Conservation (phyloP, 1,140 invertebrate genomes). For the Mamestra configurata region DNA sequence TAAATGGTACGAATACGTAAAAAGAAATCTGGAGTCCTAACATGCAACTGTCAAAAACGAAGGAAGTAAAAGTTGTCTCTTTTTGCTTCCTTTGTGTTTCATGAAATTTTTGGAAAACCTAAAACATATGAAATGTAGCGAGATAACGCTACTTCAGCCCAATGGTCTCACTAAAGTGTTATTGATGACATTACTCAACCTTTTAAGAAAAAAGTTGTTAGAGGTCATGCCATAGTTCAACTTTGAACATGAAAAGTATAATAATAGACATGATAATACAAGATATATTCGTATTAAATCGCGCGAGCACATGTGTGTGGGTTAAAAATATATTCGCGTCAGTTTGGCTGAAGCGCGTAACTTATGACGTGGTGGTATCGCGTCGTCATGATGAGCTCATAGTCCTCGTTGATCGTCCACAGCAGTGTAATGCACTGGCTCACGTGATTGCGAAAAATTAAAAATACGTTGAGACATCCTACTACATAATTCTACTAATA, state of each 20-base stretch:
- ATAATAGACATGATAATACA: background rate
- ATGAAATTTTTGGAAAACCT: no score
- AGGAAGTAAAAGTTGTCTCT: no score
- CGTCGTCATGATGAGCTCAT: constrained; percentile 41
- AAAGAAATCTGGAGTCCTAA: no score
- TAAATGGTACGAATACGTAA: no score
- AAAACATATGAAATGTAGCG: no score
- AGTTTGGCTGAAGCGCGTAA: constrained; percentile 3
- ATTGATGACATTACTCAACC: no score
- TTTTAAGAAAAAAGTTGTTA: no score
- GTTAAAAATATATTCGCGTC: constrained; percentile 40
- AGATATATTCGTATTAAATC: background rate
- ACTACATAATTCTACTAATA: background rate
- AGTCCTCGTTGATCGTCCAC: background rate
- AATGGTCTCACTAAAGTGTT: no score
- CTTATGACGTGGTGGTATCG: background rate
- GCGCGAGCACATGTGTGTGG: background rate
- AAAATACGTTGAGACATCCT: background rate
- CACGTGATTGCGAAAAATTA: background rate
- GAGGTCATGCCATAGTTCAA: background rate
- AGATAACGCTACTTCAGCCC: no score
- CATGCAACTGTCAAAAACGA: no score
- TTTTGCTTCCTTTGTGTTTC: no score
- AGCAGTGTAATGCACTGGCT: constrained; percentile 3
- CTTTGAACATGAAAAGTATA: background rate